phyloP scores from a whole-genome alignment of 2,113 vertebrate genomes.

The Numida meleagris region DNA sequence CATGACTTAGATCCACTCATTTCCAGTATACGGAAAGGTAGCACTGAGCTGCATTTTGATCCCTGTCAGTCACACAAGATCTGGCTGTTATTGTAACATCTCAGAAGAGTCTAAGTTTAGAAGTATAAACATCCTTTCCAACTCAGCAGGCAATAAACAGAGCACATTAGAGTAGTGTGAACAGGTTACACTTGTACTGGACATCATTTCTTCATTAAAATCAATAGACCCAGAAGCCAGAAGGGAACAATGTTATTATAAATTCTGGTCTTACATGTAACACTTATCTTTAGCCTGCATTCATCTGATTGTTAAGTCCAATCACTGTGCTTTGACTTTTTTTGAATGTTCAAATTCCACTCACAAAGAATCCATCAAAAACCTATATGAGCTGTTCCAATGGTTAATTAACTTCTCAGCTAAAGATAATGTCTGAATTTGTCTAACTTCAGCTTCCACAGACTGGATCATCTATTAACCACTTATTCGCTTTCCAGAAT shows the following conservation, averaged over 20 bases:
- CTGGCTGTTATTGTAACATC: not conserved
- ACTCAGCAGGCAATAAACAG: not conserved
- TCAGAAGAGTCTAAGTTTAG: fast-evolving
- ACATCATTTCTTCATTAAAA: not conserved
- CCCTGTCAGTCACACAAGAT: not conserved
- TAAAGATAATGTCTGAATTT: not conserved
- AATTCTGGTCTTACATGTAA: not conserved
- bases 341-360: not conserved
- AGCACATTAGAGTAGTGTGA: not conserved
- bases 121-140: not conserved
- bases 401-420: not conserved
- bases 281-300: not conserved
- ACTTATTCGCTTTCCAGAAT: not conserved
- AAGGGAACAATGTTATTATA: not conserved
- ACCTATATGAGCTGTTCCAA: not conserved
- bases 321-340: not conserved
- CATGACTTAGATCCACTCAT: not conserved
- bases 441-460: not conserved
- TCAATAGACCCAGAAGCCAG: not conserved
- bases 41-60: not conserved
- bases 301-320: not conserved
- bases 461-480: not conserved
- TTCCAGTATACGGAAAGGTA: not conserved
- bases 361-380: not conserved
- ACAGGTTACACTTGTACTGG: not conserved